Evolutionary conservation across 2,113 vertebrate genomes (phyloP).

Genomic region (Ascaphus truei): DNA sequence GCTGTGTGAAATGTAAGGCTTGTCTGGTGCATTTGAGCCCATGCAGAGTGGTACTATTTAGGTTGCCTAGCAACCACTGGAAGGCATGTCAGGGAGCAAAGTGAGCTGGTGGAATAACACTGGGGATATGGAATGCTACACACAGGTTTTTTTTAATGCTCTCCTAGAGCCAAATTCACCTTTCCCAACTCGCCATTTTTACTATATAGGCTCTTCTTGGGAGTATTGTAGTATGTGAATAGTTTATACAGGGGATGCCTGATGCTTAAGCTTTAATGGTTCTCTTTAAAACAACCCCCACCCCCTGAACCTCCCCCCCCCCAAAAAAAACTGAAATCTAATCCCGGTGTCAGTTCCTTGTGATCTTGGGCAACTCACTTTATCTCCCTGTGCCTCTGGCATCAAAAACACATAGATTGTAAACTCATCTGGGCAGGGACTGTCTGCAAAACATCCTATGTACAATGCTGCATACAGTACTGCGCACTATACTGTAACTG

Average conservation of each 20-base stretch:
- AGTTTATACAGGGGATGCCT: not conserved
- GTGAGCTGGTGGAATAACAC: constrained; percentile 7
- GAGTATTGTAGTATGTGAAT: not conserved
- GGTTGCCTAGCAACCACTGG: constrained; percentile 29
- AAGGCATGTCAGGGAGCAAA: constrained; percentile 26
- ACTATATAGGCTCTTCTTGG: not conserved
- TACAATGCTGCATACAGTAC: too few species aligned
- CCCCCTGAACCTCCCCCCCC: too few species aligned
- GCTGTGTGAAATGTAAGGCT: constrained; percentile 28
- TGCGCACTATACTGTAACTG: too few species aligned
- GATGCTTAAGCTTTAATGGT: too few species aligned
- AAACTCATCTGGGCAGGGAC: too few species aligned
- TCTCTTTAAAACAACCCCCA: too few species aligned
- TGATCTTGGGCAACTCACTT: too few species aligned
- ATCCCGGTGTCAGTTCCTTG: too few species aligned
- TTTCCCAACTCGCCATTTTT: not conserved
- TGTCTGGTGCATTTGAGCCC: constrained; percentile 23
- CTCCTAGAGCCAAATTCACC: not conserved
- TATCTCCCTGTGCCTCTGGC: too few species aligned
- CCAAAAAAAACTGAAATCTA: too few species aligned
- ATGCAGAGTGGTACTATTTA: constrained; percentile 35
- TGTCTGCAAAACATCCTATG: too few species aligned
- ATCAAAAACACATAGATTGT: too few species aligned
- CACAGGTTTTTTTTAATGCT: not conserved
- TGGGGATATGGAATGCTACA: not conserved